These are phyloP conservation scores for Hydrolagus colliei DNA, from an alignment of 2,797 vertebrate species.

Conservation along the genomic window DNA sequence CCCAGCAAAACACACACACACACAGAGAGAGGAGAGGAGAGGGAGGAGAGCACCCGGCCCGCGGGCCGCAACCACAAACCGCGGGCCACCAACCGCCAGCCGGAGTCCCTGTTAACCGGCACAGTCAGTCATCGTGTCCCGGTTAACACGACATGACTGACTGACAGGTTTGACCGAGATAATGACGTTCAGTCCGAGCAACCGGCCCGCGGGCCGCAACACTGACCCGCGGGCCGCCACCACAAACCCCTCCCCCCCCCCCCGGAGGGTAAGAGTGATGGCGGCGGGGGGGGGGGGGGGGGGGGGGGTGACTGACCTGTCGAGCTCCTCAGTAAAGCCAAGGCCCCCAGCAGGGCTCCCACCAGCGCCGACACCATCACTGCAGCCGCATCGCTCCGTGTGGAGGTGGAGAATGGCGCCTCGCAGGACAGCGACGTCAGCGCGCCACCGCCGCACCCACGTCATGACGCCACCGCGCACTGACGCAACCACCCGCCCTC, in stretches of 20 bases:
- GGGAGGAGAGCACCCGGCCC: too few relatives aligned
- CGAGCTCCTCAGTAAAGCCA: neutral
- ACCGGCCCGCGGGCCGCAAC: neutral
- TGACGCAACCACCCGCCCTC: too few relatives aligned
- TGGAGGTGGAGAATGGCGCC: too few relatives aligned
- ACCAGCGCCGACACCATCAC: neutral
- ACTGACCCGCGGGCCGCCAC: neutral
- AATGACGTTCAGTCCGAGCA: neutral
- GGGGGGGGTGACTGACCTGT: neutral
- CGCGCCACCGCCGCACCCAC: neutral
- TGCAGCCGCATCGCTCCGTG: neutral
- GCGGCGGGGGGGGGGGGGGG: too few relatives aligned
- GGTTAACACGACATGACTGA: neutral
- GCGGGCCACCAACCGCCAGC: neutral
- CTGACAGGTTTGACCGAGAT: neutral
- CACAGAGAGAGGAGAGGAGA: too few relatives aligned
- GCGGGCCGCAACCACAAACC: neutral
- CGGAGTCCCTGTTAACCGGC: neutral
- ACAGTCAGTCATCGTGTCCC: neutral
- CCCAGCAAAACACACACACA: too few relatives aligned
- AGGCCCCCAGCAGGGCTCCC: neutral
- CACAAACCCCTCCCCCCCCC: neutral
- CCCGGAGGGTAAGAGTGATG: neutral
- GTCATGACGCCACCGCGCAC: conserved; percentile 15
- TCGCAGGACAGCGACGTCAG: neutral